Conservation (phyloP, 2,113 vertebrate genomes). For the Oreochromis tanganicae region DNA sequence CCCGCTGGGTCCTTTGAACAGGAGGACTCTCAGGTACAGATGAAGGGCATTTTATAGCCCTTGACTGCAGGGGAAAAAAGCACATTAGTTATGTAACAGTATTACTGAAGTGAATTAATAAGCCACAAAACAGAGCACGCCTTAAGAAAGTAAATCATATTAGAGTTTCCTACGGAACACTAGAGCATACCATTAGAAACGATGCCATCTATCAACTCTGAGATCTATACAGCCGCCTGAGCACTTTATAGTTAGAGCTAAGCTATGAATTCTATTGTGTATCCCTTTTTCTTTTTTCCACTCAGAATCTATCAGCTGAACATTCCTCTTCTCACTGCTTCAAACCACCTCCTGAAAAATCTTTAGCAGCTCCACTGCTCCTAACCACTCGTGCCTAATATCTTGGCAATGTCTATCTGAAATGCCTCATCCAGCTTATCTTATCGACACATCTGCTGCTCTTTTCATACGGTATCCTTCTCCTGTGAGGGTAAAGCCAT, state of each 20-base stretch:
- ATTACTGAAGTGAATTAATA: background rate
- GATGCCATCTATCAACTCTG: background rate
- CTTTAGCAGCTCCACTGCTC: background rate
- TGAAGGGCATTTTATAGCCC: conserved; percentile 59
- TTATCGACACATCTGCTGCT: conserved; percentile 14
- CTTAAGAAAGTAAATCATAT: background rate
- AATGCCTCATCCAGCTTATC: conserved; percentile 11
- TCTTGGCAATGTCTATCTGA: background rate
- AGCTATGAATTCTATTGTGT: background rate
- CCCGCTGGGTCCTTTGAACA: conserved; percentile 65
- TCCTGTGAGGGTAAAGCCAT: background rate
- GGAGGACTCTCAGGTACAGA: conserved; percentile 61
- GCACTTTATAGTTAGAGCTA: background rate
- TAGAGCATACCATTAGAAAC: background rate
- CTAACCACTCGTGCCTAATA: background rate
- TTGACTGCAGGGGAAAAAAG: conserved; percentile 29
- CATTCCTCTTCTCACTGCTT: background rate
- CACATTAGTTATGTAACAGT: background rate
- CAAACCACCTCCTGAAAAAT: background rate
- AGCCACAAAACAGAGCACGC: background rate
- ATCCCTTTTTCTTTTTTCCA: background rate
- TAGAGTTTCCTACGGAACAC: background rate
- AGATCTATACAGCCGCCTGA: background rate
- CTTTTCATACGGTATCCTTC: background rate
- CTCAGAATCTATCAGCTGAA: background rate